These are phyloP conservation scores for Pterophyllum scalare DNA, from an alignment of 2,113 vertebrate genomes.

Conservation along the genomic window DNA sequence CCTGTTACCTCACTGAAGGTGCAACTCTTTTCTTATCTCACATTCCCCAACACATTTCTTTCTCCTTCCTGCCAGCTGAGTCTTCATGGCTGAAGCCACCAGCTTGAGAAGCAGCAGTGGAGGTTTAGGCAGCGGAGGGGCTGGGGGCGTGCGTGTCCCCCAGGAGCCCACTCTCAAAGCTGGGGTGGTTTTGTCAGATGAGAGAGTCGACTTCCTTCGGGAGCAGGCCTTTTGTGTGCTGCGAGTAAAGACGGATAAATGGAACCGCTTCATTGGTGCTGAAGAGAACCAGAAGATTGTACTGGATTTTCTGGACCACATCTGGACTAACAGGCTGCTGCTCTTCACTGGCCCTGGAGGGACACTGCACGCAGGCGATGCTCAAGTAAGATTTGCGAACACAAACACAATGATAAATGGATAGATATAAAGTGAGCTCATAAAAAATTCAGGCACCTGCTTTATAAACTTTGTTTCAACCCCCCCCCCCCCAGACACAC, in stretches of 20 bases:
- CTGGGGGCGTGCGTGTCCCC: constrained; percentile 43
- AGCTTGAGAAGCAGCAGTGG: constrained; percentile 30
- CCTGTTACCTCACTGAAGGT: background rate
- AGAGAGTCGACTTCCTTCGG: constrained; percentile 82
- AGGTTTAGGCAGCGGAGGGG: constrained; percentile 24
- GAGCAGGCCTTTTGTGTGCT: constrained; percentile 82
- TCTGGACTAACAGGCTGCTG: constrained; percentile 71
- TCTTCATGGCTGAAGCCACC: constrained; percentile 62
- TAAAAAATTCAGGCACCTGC: background rate
- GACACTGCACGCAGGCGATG: constrained; percentile 76
- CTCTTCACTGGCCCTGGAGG: constrained; percentile 82
- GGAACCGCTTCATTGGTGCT: constrained; percentile 84
- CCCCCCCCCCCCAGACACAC: too few species aligned
- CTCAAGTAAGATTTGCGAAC: constrained; percentile 71
- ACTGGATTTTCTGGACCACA: constrained; percentile 82
- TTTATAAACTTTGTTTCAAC: background rate
- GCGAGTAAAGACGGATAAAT: constrained; percentile 83
- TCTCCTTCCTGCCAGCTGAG: background rate
- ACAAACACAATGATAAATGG: background rate
- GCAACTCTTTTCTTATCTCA: constrained; percentile 1
- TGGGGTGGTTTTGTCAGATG: constrained; percentile 74
- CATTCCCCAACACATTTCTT: background rate
- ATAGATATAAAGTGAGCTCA: background rate
- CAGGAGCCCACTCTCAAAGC: constrained; percentile 73
- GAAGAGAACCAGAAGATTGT: constrained; percentile 85